Conservation (phyloP, 2,888 invertebrate genomes). For the Drosophila heteroneura region DNA sequence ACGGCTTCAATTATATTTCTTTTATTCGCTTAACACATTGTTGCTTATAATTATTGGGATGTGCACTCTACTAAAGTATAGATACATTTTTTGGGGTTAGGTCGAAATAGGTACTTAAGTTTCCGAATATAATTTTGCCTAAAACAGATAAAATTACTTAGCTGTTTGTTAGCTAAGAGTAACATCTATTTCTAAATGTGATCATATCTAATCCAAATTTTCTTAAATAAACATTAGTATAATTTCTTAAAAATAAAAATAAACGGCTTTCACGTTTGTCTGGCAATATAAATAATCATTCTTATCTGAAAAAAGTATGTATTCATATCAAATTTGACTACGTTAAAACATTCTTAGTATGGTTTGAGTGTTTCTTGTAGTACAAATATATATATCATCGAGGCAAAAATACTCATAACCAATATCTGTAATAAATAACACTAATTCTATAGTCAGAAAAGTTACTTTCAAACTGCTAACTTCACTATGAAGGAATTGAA, state of each 20-base stretch:
- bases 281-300: neutral
- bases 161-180: neutral
- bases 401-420: neutral
- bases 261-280: neutral
- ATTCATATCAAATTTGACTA: neutral
- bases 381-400: neutral
- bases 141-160: neutral
- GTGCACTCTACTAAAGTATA: constrained; percentile 29
- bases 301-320: neutral
- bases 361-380: neutral
- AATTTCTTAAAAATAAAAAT: neutral
- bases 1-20: constrained; percentile 1
- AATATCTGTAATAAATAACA: neutral
- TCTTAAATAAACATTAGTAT: neutral
- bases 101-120: neutral
- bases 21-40: constrained; percentile 10
- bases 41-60: constrained; percentile 22
- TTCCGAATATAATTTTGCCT: neutral
- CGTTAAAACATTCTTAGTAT: neutral
- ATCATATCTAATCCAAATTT: neutral
- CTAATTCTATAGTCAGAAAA: neutral
- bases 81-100: neutral
- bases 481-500: neutral
- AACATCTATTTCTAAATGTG: neutral
- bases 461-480: neutral